Conservation (phyloP, 2,797 vertebrate genomes). For the Artibeus jamaicensis region DNA sequence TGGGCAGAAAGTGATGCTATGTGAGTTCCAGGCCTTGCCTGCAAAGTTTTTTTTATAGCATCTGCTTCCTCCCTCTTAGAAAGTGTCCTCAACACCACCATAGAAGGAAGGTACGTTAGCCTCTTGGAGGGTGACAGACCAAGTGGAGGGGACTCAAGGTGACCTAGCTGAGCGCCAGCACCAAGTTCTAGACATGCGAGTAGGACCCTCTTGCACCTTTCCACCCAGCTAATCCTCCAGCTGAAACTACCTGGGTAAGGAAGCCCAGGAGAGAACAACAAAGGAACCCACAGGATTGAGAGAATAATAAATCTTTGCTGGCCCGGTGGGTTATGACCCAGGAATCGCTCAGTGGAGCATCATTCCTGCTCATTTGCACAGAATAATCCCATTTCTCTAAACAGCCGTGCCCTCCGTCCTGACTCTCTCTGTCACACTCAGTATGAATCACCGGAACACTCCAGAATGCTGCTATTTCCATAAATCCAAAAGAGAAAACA, state of each 20-base stretch:
- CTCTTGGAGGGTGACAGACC: background rate
- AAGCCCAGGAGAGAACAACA: background rate
- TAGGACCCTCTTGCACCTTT: background rate
- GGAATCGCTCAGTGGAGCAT: background rate
- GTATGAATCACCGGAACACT: background rate
- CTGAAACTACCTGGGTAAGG: background rate
- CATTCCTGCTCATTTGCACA: background rate
- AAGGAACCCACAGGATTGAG: background rate
- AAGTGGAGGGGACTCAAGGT: background rate
- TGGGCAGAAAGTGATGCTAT: background rate
- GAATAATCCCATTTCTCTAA: background rate
- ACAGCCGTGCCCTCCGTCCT: background rate
- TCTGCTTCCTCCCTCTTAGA: background rate
- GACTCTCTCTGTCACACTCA: background rate
- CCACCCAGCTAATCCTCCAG: background rate
- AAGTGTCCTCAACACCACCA: background rate
- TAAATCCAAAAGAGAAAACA: background rate
- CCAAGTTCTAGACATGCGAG: background rate
- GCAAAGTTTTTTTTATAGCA: background rate
- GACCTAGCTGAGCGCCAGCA: background rate
- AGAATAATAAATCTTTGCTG: background rate
- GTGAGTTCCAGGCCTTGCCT: background rate
- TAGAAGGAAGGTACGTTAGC: background rate
- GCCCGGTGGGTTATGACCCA: background rate
- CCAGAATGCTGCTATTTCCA: background rate